Percentiles rank a stretch among this genome's conserved stretches.
These are phyloP conservation scores for Chamaetylas fuelleborni DNA, from an alignment of 2,113 vertebrate genomes.

Conservation along the genomic window DNA sequence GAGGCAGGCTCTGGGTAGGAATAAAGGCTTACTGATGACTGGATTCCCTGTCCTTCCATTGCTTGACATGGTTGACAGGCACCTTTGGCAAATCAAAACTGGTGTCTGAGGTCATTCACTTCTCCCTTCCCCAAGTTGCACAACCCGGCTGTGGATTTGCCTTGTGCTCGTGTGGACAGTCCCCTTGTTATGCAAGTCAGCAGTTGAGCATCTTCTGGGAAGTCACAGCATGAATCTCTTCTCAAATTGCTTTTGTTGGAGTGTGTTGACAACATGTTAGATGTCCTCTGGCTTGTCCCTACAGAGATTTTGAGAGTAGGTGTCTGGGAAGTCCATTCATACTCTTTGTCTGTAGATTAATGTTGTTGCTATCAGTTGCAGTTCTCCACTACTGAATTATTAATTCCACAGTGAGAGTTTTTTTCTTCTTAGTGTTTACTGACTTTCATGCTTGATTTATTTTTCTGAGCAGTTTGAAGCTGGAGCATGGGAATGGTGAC, in stretches of 20 bases:
- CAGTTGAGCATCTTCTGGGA: not conserved
- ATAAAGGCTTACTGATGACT: not conserved
- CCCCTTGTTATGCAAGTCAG: not conserved
- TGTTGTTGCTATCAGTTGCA: not conserved
- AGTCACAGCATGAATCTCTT: not conserved
- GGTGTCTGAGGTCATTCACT: not conserved
- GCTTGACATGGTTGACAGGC: not conserved
- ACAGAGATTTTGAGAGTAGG: not conserved
- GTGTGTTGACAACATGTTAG: not conserved
- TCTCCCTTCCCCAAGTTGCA: not conserved
- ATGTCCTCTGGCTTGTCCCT: not conserved
- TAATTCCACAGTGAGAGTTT: not conserved
- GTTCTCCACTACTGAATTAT: constrained; percentile 16
- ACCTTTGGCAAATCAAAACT: not conserved
- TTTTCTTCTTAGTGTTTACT: not conserved
- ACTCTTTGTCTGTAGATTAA: not conserved
- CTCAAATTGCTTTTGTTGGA: constrained; percentile 6
- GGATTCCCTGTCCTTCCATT: not conserved
- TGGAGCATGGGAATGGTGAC: not conserved
- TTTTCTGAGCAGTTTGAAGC: constrained; percentile 7
- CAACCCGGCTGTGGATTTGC: not conserved
- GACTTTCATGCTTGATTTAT: constrained; percentile 3
- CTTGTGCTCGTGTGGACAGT: not conserved
- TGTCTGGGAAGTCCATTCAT: not conserved
- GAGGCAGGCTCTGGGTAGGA: not conserved